These are phyloP conservation scores for Conops quadrifasciatus DNA, from an alignment of 2,888 invertebrate genomes.

Conservation along the genomic window DNA sequence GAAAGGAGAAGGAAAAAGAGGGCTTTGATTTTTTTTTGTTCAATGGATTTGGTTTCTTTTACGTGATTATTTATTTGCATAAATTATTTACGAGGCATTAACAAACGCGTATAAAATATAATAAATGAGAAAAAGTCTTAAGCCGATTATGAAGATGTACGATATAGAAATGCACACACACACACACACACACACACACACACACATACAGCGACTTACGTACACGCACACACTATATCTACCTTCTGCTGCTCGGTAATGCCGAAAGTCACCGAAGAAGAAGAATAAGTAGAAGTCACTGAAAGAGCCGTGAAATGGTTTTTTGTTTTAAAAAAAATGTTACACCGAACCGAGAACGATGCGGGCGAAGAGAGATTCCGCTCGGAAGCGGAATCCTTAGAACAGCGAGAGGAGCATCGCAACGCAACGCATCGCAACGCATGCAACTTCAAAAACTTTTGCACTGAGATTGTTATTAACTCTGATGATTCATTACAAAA, in stretches of 20 bases:
- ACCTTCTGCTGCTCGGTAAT: no score
- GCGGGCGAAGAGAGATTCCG: no score
- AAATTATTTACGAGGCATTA: slow-evolving; percentile 62
- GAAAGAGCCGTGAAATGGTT: not conserved
- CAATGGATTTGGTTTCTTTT: slow-evolving; percentile 23
- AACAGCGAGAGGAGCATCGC: not conserved
- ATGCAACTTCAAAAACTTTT: no score
- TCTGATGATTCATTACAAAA: not conserved
- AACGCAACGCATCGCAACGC: no score
- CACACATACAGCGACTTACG: not conserved
- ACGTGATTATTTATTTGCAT: slow-evolving; percentile 47
- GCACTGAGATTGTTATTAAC: not conserved
- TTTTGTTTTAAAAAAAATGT: not conserved
- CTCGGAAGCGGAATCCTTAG: not conserved
- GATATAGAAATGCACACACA: slow-evolving; percentile 9
- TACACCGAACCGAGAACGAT: not conserved
- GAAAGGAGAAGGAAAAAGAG: not conserved
- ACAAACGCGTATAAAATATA: slow-evolving; percentile 39
- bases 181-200: slow-evolving; percentile 1
- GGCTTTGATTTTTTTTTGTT: not conserved
- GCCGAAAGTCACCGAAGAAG: not conserved
- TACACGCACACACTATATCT: no score
- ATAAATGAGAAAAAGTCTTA: slow-evolving; percentile 38
- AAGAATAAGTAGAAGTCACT: not conserved
- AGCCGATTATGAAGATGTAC: slow-evolving; percentile 32